A percentile compares a stretch with the other conserved stretches of the same genome.
Evolutionary conservation across 1,140 invertebrate species (phyloP).

Genomic region (Acromyrmex charruanus): DNA sequence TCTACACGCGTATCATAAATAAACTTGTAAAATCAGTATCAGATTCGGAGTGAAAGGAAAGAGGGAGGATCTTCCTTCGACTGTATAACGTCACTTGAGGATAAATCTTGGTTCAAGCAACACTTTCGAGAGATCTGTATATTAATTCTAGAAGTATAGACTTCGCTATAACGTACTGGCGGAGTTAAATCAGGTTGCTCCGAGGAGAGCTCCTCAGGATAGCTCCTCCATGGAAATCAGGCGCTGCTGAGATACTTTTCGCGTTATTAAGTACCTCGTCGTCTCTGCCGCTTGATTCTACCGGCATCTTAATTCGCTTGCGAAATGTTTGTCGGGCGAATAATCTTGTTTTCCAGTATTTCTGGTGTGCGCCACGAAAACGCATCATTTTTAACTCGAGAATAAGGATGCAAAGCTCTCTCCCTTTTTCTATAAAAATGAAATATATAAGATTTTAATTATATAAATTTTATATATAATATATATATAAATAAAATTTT

Average conservation of each 20-base stretch:
- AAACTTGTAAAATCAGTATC: background rate
- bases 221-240: background rate
- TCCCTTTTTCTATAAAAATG: background rate
- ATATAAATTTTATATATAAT: no score
- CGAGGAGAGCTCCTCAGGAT: background rate
- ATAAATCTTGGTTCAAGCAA: constrained; percentile 11
- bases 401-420: background rate
- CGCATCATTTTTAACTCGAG: background rate
- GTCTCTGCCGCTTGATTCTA: background rate
- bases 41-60: background rate
- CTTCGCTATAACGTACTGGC: background rate
- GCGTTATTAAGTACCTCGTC: background rate
- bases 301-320: background rate
- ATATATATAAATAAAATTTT: no score
- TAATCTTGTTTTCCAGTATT: background rate
- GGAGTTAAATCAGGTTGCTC: constrained; percentile 12
- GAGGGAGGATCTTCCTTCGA: background rate
- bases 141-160: constrained; percentile 14
- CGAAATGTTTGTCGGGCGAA: constrained; percentile 8
- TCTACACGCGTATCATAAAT: background rate
- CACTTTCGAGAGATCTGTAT: constrained; percentile 18
- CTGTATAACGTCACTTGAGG: background rate
- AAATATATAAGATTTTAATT: no score
- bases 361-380: background rate
- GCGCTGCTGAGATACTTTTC: constrained; percentile 11